These are phyloP conservation scores for Lethrus apterus DNA, from an alignment of 1,140 invertebrate genomes.

Conservation along the genomic window DNA sequence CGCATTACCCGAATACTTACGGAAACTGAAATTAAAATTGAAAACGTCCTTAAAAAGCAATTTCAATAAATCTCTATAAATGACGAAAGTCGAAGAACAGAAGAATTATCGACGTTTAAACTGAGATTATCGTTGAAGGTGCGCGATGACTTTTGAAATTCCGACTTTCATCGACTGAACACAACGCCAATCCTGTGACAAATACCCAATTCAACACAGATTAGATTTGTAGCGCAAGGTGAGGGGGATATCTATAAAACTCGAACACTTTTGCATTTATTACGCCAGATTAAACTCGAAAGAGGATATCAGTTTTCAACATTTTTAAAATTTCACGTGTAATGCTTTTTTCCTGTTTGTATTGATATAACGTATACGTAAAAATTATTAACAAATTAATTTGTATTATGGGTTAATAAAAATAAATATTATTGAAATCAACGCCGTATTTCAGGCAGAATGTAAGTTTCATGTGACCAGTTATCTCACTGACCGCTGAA, in stretches of 20 bases:
- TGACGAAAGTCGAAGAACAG: conserved; percentile 14
- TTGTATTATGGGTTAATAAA: too few species aligned
- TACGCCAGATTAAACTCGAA: conserved; percentile 7
- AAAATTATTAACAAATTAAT: too few species aligned
- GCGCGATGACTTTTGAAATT: conserved; percentile 15
- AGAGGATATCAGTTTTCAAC: too few species aligned
- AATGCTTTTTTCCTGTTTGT: too few species aligned
- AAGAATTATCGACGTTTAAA: conserved; percentile 19
- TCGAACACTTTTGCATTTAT: conserved; percentile 12
- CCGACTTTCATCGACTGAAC: not conserved
- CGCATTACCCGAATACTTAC: too few species aligned
- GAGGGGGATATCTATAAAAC: conserved; percentile 1
- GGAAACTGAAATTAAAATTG: conserved; percentile 2
- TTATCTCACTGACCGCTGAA: conserved; percentile 17
- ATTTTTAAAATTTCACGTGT: too few species aligned
- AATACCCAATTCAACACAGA: conserved; percentile 16
- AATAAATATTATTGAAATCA: too few species aligned
- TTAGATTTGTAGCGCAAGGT: conserved; percentile 17
- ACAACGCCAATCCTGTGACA: conserved; percentile 8
- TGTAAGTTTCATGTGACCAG: conserved; percentile 12
- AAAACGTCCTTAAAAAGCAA: conserved; percentile 12
- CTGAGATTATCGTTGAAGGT: conserved; percentile 9
- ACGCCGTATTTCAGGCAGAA: conserved; percentile 5
- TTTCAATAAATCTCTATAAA: conserved; percentile 16
- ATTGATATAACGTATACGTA: too few species aligned